A percentile compares a stretch with the other conserved stretches of the same genome.
Evolutionary conservation across 2,888 invertebrate genomes (phyloP).

Genomic region (Drosophila mimetica): DNA sequence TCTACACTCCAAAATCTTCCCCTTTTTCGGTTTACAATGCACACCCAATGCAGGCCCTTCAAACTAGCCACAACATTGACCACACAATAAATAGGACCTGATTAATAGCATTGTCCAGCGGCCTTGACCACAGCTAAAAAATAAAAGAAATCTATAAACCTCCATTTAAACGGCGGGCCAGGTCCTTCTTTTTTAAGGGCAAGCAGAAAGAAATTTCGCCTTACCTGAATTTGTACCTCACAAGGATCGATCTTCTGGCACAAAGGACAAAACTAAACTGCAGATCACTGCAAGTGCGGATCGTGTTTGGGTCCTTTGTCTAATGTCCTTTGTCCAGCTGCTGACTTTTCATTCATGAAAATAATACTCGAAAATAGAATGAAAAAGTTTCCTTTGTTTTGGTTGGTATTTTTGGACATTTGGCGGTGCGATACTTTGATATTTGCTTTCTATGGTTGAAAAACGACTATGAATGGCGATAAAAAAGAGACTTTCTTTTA

Average conservation of each 20-base stretch:
- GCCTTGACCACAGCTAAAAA: constrained; percentile 52
- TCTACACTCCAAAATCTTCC: constrained; percentile 2
- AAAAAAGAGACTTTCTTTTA: background rate
- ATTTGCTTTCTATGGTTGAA: constrained; percentile 46
- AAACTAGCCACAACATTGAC: constrained; percentile 71
- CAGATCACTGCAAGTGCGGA: constrained; percentile 73
- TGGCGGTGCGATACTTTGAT: constrained; percentile 65
- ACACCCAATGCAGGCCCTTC: constrained; percentile 39
- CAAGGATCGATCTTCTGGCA: constrained; percentile 12
- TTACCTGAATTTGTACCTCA: constrained; percentile 34
- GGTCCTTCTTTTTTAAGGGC: constrained; percentile 4
- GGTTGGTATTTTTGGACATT: constrained; percentile 23
- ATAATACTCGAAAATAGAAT: constrained; percentile 35
- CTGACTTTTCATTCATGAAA: constrained; percentile 74
- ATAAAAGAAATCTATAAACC: constrained; percentile 38
- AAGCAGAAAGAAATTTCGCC: constrained; percentile 42
- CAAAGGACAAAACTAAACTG: constrained; percentile 54
- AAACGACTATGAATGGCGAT: constrained; percentile 4
- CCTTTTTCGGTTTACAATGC: constrained; percentile 1
- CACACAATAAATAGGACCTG: constrained; percentile 61
- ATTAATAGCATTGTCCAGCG: constrained; percentile 60
- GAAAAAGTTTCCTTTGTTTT: constrained; percentile 47
- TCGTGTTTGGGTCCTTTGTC: constrained; percentile 41
- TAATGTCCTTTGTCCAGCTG: constrained; percentile 50
- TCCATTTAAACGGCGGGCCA: constrained; percentile 21